Conservation (phyloP, 2,888 invertebrate species). For the Crossocerus cetratus region DNA sequence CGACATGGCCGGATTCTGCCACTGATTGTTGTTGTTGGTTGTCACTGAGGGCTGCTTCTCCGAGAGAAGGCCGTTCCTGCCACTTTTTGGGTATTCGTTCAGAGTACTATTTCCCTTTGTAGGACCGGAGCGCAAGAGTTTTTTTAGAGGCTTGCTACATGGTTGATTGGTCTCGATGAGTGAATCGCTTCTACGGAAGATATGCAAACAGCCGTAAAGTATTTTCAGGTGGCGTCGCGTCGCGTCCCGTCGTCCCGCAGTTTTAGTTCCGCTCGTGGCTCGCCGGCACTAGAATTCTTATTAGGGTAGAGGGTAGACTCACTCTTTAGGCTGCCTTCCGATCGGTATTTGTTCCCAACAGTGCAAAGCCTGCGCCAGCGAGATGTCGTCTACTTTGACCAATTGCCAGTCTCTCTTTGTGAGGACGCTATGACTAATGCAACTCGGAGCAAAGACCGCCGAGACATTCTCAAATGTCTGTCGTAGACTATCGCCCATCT, state of each 20-base stretch:
- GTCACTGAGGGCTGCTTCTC: too few relatives aligned
- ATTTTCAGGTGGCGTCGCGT: too few relatives aligned
- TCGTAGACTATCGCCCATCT: constrained; percentile 90
- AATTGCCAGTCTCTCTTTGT: constrained; percentile 92
- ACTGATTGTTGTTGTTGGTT: constrained; percentile 51
- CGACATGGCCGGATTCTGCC: constrained; percentile 62
- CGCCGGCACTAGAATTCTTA: neutral
- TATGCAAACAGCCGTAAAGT: too few relatives aligned
- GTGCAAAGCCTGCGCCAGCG: constrained; percentile 89
- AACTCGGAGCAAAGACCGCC: constrained; percentile 95
- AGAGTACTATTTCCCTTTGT: constrained; percentile 68
- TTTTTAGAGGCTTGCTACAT: constrained; percentile 66
- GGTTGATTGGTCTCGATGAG: constrained; percentile 69
- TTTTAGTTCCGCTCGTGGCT: too few relatives aligned
- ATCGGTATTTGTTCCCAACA: constrained; percentile 87
- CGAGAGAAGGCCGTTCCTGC: too few relatives aligned
- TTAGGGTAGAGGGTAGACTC: constrained; percentile 26
- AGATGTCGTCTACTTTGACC: constrained; percentile 90
- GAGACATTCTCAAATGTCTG: constrained; percentile 90
- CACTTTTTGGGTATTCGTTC: constrained; percentile 54
- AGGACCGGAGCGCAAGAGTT: constrained; percentile 64
- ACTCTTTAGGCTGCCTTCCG: constrained; percentile 60
- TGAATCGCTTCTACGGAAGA: constrained; percentile 56
- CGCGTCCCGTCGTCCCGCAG: too few relatives aligned
- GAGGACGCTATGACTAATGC: constrained; percentile 93